These are phyloP conservation scores for Tetragonisca angustula DNA, from an alignment of 2,888 invertebrate genomes.

Conservation along the genomic window DNA sequence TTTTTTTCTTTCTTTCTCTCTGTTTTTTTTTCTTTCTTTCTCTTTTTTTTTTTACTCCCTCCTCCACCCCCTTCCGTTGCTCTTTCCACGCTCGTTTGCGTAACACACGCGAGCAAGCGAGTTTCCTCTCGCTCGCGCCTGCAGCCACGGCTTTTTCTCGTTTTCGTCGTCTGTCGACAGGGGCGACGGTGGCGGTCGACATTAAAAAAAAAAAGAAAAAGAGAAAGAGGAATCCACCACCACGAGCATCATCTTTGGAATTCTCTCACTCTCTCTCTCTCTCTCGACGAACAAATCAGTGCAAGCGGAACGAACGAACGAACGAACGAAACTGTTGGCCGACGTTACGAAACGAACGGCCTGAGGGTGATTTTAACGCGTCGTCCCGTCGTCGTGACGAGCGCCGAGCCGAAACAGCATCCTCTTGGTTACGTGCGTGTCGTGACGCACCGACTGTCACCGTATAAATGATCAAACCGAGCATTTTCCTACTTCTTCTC, in stretches of 20 bases:
- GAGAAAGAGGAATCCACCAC: conserved; percentile 12
- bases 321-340: conserved; percentile 67
- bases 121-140: conserved; percentile 20
- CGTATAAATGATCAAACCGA: conserved; percentile 24
- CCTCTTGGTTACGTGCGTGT: conserved; percentile 24
- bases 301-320: conserved; percentile 71
- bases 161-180: conserved; percentile 45
- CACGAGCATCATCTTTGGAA: conserved; percentile 2
- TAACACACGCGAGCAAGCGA: conserved; percentile 20
- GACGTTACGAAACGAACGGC: conserved; percentile 67
- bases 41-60: conserved; percentile 10
- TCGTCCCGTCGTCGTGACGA: conserved; percentile 74
- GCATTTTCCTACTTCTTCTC: neutral
- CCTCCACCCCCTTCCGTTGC: conserved; percentile 24
- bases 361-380: conserved; percentile 77
- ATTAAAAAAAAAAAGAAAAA: conserved; percentile 58
- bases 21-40: neutral
- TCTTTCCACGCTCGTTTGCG: conserved; percentile 41
- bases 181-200: conserved; percentile 43
- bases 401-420: conserved; percentile 63
- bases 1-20: neutral
- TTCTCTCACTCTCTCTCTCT: too few species aligned
- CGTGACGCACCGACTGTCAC: conserved; percentile 19
- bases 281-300: conserved; percentile 74
- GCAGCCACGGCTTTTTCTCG: conserved; percentile 33